Evolutionary conservation across 1,140 invertebrate species (phyloP), one percentile per base, ranked within the genome.

Genomic region (Venturia canescens): DNA sequence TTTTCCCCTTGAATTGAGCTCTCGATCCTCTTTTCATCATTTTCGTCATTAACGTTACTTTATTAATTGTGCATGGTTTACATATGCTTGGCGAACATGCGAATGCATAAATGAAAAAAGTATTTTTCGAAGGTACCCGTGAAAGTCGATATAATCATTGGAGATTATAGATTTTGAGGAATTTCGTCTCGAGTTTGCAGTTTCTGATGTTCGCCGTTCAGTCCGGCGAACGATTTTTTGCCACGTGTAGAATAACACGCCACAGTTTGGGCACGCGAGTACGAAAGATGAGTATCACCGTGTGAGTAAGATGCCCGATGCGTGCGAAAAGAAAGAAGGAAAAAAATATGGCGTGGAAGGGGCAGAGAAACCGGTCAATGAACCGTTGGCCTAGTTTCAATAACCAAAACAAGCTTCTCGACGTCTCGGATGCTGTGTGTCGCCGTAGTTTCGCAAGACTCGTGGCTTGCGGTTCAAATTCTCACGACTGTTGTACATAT

Each of bases 321-420:
- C 18, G 53, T n/a, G 53, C 67, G 78, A 76, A 48, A 78, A 79
- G 66, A 72, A 84, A 82, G 44, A 63, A 82, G 75, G 71, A 67
- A 63, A 76, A 77, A 38, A 80, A 31, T 76, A 71, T 57, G 3
- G n/a, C 1, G 21, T 57, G 53, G 53, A n/a, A 57, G 53, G 26
- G 60, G 4, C 21, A 27, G 72, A 81, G 53, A 48, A 53, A 53
- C 18, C 53, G 87, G 84, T 77, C 88, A 83, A 87, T 83, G 89
- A 89, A 85, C 89, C 80, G 83, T 83, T 87, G 89, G 85, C 89
- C 89, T 88, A 90, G 87, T 88, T 90, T 89, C 87, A 81, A 88
- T 88, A 90, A 88, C 84, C 88, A 90, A 90, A 90, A 89, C 88
- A 90, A 89, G 88, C 84, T 83, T 80, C 69, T 23, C 71, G 71